phyloP scores from a whole-genome alignment of 2,113 vertebrate species.

The Chionomys nivalis region DNA sequence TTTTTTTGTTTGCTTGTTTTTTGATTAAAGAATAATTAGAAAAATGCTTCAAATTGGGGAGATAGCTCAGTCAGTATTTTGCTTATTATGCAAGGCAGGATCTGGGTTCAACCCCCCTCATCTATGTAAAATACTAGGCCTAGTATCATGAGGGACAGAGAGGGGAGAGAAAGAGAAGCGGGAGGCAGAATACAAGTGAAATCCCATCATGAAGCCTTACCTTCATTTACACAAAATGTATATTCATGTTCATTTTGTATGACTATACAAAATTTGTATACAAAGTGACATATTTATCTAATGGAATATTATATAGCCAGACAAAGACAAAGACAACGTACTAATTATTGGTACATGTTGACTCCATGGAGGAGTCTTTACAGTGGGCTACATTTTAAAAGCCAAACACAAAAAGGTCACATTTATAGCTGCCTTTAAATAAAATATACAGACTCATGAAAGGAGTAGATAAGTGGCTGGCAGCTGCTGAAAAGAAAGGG shows the following conservation, averaged over 20 bases:
- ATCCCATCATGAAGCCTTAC: not conserved
- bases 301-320: not conserved
- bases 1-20: no score
- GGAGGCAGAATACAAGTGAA: not conserved
- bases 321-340: not conserved
- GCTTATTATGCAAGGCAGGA: not conserved
- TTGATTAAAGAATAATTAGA: not conserved
- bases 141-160: not conserved
- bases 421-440: not conserved
- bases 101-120: not conserved
- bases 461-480: not conserved
- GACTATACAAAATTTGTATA: not conserved
- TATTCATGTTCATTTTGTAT: not conserved
- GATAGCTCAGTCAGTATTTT: not conserved
- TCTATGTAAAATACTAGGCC: not conserved
- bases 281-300: not conserved
- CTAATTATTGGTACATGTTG: not conserved
- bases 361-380: not conserved
- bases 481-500: not conserved
- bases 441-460: not conserved
- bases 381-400: constrained; percentile 12
- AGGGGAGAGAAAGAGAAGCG: not conserved
- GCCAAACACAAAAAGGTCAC: not conserved
- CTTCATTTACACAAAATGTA: not conserved
- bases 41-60: not conserved